These are phyloP conservation scores for Pangasianodon hypophthalmus DNA, from an alignment of 2,113 vertebrate species.

Conservation along the genomic window DNA sequence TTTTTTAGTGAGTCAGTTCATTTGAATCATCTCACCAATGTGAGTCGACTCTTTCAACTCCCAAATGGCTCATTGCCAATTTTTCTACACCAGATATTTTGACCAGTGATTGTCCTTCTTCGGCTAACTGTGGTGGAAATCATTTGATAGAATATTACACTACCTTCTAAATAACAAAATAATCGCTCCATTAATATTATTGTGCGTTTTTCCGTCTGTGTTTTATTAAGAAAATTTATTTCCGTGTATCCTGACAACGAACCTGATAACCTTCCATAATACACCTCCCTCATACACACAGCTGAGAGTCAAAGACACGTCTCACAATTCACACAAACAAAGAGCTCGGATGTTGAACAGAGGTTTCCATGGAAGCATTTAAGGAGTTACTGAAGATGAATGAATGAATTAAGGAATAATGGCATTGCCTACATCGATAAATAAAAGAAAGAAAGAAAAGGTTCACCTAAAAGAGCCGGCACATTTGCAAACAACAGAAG, in stretches of 20 bases:
- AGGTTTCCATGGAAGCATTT: not conserved
- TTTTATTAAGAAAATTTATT: too few species aligned
- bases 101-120: not conserved
- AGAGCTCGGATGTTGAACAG: not conserved
- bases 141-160: not conserved
- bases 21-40: not conserved
- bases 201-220: too few species aligned
- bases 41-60: not conserved
- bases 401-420: not conserved
- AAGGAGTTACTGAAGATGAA: not conserved
- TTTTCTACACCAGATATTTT: not conserved
- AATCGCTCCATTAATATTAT: too few species aligned
- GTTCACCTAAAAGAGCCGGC: not conserved
- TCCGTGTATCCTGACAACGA: too few species aligned
- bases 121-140: not conserved
- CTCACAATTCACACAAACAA: not conserved
- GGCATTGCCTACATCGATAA: not conserved
- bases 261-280: too few species aligned
- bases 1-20: not conserved
- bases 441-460: not conserved
- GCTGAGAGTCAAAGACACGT: too few species aligned
- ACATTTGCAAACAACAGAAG: not conserved
- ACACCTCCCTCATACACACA: too few species aligned
- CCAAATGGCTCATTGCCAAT: not conserved
- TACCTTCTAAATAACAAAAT: not conserved